phyloP scores from a whole-genome alignment of 2,113 vertebrate genomes.

The Solea solea region DNA sequence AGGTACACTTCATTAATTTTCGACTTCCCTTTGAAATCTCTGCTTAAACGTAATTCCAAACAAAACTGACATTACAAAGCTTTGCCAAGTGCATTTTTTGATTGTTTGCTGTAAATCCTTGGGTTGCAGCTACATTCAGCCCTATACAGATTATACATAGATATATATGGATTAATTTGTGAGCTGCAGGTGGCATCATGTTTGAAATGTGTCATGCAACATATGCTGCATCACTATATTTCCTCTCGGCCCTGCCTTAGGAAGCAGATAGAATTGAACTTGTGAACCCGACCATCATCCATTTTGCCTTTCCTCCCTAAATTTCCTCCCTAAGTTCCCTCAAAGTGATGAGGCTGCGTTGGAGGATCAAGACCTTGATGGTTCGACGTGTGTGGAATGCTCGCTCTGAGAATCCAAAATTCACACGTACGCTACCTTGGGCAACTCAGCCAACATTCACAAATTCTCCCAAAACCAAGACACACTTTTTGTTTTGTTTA shows the following conservation, averaged over 20 bases:
- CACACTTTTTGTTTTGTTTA: not conserved
- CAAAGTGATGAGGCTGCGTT: slow-evolving; percentile 44
- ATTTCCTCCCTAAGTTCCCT: slow-evolving; percentile 58
- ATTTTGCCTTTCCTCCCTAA: slow-evolving; percentile 54
- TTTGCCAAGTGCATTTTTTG: too few relatives aligned
- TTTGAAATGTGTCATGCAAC: not conserved
- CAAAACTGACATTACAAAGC: too few relatives aligned
- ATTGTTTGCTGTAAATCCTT: too few relatives aligned
- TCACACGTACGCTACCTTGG: not conserved
- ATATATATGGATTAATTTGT: not conserved
- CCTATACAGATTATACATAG: not conserved
- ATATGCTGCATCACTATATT: not conserved
- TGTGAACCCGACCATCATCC: slow-evolving; percentile 45
- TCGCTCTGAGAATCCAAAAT: not conserved
- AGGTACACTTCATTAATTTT: too few relatives aligned
- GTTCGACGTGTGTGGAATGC: slow-evolving; percentile 58
- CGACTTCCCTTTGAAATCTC: too few relatives aligned
- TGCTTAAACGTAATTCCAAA: too few relatives aligned
- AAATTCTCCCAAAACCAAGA: not conserved
- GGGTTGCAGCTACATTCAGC: not conserved
- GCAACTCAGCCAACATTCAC: not conserved
- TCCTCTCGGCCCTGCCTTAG: not conserved
- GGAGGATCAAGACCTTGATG: slow-evolving; percentile 52
- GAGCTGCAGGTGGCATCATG: not conserved
- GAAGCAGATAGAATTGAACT: slow-evolving; percentile 54